phyloP scores from a whole-genome alignment of 2,113 vertebrate species.

The Brachionichthys hirsutus region DNA sequence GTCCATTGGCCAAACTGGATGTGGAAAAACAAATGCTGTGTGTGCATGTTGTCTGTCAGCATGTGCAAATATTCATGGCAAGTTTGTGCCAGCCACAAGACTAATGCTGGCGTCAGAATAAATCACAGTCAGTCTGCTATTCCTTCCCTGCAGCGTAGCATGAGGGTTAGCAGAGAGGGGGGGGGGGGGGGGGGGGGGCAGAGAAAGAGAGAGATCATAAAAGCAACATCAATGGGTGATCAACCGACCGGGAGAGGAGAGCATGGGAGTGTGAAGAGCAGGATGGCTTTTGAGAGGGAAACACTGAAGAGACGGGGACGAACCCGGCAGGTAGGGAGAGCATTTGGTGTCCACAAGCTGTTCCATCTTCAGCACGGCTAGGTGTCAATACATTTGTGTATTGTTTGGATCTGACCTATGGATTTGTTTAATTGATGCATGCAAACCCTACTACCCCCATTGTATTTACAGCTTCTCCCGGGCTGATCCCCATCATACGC shows the following conservation, averaged over 20 bases:
- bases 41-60: not conserved
- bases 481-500: too few species aligned
- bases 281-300: slow-evolving; percentile 33
- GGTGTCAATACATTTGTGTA: slow-evolving; percentile 47
- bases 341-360: slow-evolving; percentile 29
- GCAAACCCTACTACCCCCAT: too few species aligned
- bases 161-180: slow-evolving; percentile 36
- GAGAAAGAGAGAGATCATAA: slow-evolving; percentile 37
- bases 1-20: slow-evolving; percentile 38
- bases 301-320: slow-evolving; percentile 16
- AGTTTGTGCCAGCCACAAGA: slow-evolving; percentile 60
- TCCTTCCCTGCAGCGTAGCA: slow-evolving; percentile 37
- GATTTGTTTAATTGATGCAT: too few species aligned
- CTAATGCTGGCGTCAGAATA: slow-evolving; percentile 53
- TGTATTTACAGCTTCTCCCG: too few species aligned
- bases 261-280: slow-evolving; percentile 48
- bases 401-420: slow-evolving; percentile 43
- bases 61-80: slow-evolving; percentile 43
- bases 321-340: slow-evolving; percentile 11
- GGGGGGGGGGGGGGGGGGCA: not conserved
- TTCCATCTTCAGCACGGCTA: slow-evolving; percentile 56
- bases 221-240: slow-evolving; percentile 58
- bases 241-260: slow-evolving; percentile 15
- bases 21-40: slow-evolving; percentile 40
- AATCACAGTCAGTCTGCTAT: slow-evolving; percentile 49